A percentile compares a stretch with the other conserved stretches of the same genome.
Conservation (phyloP, 2,888 invertebrate genomes). For the Acanthosepion esculentum region DNA sequence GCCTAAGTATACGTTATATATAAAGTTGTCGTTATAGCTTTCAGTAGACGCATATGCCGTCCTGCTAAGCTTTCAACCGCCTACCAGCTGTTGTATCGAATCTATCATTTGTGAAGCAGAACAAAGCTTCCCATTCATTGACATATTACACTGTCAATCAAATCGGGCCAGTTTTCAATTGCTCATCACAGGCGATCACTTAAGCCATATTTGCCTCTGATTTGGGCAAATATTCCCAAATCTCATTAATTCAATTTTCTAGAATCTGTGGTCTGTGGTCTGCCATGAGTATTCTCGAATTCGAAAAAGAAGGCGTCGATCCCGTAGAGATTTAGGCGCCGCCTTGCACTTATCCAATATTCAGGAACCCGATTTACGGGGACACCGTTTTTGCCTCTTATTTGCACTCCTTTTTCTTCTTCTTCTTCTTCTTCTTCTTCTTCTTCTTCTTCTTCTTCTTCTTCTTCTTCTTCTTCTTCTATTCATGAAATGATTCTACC, state of each 20-base stretch:
- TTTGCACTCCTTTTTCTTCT: background rate
- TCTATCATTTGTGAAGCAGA: background rate
- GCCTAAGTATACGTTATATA: too few relatives aligned
- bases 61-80: background rate
- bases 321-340: background rate
- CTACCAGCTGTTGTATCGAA: background rate
- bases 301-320: background rate
- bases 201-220: background rate
- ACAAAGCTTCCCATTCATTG: background rate
- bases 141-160: constrained; percentile 7
- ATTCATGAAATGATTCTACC: too few relatives aligned
- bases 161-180: background rate
- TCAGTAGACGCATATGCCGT: background rate
- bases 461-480: too few relatives aligned
- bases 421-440: background rate
- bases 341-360: background rate
- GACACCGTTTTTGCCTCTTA: background rate
- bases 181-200: constrained; percentile 22
- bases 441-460: too few relatives aligned
- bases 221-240: background rate
- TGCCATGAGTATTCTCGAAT: background rate
- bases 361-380: background rate
- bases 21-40: background rate
- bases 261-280: background rate
- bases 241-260: background rate